A percentile compares a stretch with the other conserved stretches of the same genome.
These are phyloP conservation scores for Chaetodon trifascialis DNA, from an alignment of 2,113 vertebrate genomes.

Conservation along the genomic window DNA sequence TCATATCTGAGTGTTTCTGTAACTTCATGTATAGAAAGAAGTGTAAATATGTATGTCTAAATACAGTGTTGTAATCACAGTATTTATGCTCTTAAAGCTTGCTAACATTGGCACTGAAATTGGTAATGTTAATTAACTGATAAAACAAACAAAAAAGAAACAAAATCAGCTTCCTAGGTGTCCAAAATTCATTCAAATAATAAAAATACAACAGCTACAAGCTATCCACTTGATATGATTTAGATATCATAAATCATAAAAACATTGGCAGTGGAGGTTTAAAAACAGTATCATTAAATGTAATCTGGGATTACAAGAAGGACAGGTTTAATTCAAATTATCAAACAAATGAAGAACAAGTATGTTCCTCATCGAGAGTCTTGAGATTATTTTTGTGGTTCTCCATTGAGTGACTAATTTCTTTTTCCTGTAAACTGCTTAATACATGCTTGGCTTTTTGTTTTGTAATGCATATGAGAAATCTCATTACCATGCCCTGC, in stretches of 20 bases:
- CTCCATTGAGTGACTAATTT: background rate
- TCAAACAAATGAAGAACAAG: background rate
- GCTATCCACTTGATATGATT: background rate
- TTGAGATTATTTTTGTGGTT: background rate
- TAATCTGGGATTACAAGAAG: background rate
- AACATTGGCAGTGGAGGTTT: background rate
- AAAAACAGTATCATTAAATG: background rate
- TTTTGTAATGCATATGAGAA: constrained; percentile 82
- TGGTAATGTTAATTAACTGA: too few relatives aligned
- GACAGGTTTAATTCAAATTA: background rate
- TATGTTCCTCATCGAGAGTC: background rate
- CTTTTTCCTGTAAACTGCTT: constrained; percentile 14
- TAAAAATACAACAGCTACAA: too few relatives aligned
- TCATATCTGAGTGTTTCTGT: too few relatives aligned
- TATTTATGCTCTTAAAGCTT: too few relatives aligned
- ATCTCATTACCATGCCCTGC: constrained; percentile 69
- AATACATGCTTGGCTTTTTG: constrained; percentile 4
- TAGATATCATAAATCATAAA: background rate
- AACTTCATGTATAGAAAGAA: too few relatives aligned
- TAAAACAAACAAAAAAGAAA: too few relatives aligned
- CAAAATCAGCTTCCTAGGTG: too few relatives aligned
- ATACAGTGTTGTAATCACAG: too few relatives aligned
- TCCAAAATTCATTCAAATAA: too few relatives aligned
- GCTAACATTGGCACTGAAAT: too few relatives aligned
- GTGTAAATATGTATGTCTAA: too few relatives aligned